Evolutionary conservation across 2,888 invertebrate genomes (phyloP).

Genomic region (Athalia cordata): DNA sequence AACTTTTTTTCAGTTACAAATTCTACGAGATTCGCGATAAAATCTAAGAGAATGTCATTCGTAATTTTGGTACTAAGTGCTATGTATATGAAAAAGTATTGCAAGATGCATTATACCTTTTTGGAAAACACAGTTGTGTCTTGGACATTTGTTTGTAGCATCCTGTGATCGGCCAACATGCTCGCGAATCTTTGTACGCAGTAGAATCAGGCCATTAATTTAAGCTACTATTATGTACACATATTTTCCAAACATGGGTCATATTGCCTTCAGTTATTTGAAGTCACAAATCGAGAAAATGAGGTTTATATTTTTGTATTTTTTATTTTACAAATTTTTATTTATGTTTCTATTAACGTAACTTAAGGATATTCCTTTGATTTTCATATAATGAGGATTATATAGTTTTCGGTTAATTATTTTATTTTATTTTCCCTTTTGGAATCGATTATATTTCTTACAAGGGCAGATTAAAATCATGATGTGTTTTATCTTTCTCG

Average conservation of each 20-base stretch:
- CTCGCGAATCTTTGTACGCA: conserved; percentile 27
- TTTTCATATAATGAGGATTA: conserved; percentile 3
- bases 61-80: conserved; percentile 25
- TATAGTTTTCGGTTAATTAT: conserved; percentile 6
- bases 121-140: conserved; percentile 22
- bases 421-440: conserved; percentile 41
- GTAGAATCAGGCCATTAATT: conserved; percentile 36
- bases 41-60: background rate
- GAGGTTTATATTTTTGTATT: conserved; percentile 21
- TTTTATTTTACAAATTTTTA: conserved; percentile 43
- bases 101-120: conserved; percentile 13
- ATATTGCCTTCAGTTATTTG: conserved; percentile 31
- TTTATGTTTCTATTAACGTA: conserved; percentile 17
- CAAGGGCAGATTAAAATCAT: conserved; percentile 50
- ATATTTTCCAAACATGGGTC: conserved; percentile 1
- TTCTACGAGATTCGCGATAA: background rate
- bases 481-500: conserved; percentile 46
- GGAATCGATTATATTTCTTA: conserved; percentile 48
- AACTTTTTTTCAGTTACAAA: background rate
- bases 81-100: conserved; percentile 15
- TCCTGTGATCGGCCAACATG: conserved; percentile 42
- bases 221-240: conserved; percentile 8
- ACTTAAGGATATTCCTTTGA: conserved; percentile 17
- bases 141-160: conserved; percentile 26
- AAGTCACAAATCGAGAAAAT: conserved; percentile 9